Percentiles rank a stretch among this genome's conserved stretches.
Evolutionary conservation across 2,888 invertebrate genomes (phyloP).

Genomic region (Branchipolynoe longqiensis): DNA sequence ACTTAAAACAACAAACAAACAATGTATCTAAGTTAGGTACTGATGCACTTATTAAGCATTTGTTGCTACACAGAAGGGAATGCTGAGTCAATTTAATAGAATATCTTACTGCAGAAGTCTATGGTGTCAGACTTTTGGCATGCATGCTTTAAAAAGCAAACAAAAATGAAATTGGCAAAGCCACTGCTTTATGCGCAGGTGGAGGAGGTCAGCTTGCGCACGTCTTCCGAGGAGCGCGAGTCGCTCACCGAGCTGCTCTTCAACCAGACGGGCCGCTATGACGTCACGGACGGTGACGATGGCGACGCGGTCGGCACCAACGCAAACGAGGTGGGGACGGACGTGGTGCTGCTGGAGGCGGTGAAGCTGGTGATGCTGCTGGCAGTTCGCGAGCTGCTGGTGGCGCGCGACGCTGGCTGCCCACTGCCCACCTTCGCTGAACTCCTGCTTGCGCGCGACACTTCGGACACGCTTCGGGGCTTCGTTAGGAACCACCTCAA

Average conservation of each 20-base stretch:
- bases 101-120: too few relatives aligned
- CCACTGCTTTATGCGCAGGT: too few relatives aligned
- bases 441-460: conserved; percentile 82
- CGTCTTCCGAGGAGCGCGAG: conserved; percentile 68
- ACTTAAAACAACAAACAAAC: too few relatives aligned
- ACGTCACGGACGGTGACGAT: not conserved
- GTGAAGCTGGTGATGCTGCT: conserved; percentile 82
- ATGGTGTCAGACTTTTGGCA: too few relatives aligned
- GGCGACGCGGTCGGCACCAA: conserved; percentile 65
- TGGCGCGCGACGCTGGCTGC: conserved; percentile 69
- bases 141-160: too few relatives aligned
- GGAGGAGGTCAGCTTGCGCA: not conserved
- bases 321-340: conserved; percentile 69
- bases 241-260: conserved; percentile 69
- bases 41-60: too few relatives aligned
- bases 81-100: too few relatives aligned
- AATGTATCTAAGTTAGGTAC: too few relatives aligned
- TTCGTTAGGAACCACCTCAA: conserved; percentile 82
- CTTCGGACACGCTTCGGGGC: conserved; percentile 77
- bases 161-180: too few relatives aligned
- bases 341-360: conserved; percentile 81
- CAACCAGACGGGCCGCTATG: too few relatives aligned
- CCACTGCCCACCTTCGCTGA: conserved; percentile 82
- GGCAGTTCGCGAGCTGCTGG: conserved; percentile 78
- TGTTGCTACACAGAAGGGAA: too few relatives aligned